Evolutionary conservation across 2,113 vertebrate genomes (phyloP).

Genomic region (Petroica traversi): DNA sequence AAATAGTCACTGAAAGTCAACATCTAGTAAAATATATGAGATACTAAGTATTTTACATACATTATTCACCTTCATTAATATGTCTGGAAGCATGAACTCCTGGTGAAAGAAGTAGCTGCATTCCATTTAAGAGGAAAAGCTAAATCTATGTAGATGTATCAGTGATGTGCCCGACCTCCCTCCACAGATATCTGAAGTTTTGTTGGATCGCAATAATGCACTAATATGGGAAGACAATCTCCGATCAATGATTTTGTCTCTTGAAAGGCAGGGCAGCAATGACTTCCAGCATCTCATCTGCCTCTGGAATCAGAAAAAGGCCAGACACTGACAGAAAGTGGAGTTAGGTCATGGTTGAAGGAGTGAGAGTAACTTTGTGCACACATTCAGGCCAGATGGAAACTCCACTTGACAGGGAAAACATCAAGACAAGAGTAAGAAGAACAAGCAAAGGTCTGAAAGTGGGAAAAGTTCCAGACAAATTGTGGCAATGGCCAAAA

Average conservation of each 20-base stretch:
- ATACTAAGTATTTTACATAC: neutral
- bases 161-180: neutral
- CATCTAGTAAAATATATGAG: neutral
- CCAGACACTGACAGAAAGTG: neutral
- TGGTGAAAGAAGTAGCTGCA: neutral
- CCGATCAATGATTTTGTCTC: neutral
- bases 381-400: neutral
- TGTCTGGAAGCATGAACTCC: neutral
- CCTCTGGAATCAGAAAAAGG: neutral
- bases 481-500: conserved; percentile 37
- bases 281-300: neutral
- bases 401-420: conserved; percentile 40
- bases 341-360: neutral
- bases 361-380: neutral
- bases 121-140: neutral
- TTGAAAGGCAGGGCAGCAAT: neutral
- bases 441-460: neutral
- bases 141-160: neutral
- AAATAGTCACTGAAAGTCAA: conserved; percentile 19
- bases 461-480: conserved; percentile 44
- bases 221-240: neutral
- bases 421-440: neutral
- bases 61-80: conserved; percentile 33
- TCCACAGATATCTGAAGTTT: neutral
- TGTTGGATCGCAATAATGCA: neutral